Base-by-base conservation (phyloP, 2,888 invertebrate species). In the Chorisops tibialis region DNA sequence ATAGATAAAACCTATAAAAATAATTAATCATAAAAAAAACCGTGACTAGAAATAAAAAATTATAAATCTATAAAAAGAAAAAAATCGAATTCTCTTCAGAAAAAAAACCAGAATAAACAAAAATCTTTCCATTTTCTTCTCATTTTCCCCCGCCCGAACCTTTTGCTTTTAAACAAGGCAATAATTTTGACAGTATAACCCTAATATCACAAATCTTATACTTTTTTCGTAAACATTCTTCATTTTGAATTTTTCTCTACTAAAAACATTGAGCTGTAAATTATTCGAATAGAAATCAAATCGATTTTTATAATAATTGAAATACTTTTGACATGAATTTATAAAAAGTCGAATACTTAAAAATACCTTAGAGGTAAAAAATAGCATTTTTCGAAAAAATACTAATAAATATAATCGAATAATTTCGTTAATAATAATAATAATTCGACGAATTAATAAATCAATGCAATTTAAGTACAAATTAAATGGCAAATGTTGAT, bases 191-290 rank as follows among this genome's bases (percentile, higher is more conserved):
- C 59, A 59, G 59, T 59, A 48, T 59, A 59, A 59, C 59, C 48
- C 59, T 59, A 59, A 48, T 59, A 59, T 59, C 59, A 59, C 59
- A 59, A 48, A 59, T 14, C 14, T 19, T 37, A 18, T 39, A 47
- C 24, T 59, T 41, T 38, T 38, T 5, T 14, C 14, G 30, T 18
- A 12, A 16, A 14, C 14, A 14, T 50, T 9, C 12, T 21, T 24
- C 49, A 5, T 14, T n/a, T 5, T 14, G 49, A 50, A 50, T n/a
- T 12, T n/a, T 50, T 35, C 35, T 16, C 3, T 54, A 41, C 22
- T 21, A 54, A 41, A 39, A 21, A 50, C 9, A 22, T 43, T 43
- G 56, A 56, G 43, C 43, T 45, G 56, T 56, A 54, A 54, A 24
- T 6, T 14, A 21, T 41, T 54, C 24, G 6, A 5, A 7, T 30